phyloP scores from a whole-genome alignment of 2,113 vertebrate genomes.

The Apteryx owenii region DNA sequence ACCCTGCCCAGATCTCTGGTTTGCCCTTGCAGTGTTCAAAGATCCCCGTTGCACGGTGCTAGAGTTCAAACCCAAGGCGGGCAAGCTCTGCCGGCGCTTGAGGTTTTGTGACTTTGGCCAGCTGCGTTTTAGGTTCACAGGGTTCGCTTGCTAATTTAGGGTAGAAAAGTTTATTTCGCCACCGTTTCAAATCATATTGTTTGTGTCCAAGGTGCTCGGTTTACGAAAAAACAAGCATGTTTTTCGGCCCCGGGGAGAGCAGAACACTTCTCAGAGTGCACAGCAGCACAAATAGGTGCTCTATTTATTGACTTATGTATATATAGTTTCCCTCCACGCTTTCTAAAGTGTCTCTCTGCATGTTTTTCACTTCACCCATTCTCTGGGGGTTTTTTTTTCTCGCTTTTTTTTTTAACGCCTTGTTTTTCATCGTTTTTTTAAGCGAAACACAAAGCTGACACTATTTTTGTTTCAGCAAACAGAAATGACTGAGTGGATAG shows the following conservation, averaged over 20 bases:
- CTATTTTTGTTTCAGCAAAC: not conserved
- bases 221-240: not conserved
- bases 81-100: not conserved
- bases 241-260: not conserved
- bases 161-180: not conserved
- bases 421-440: not conserved
- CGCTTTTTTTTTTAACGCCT: no score
- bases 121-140: not conserved
- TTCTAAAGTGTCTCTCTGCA: not conserved
- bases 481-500: not conserved
- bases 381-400: not conserved
- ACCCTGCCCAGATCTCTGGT: not conserved
- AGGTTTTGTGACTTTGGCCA: not conserved
- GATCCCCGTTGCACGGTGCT: not conserved
- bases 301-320: conserved; percentile 10
- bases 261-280: not conserved
- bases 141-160: conserved; percentile 29
- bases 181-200: not conserved
- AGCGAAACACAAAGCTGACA: not conserved
- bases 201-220: not conserved
- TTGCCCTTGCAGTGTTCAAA: not conserved
- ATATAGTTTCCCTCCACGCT: not conserved
- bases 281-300: not conserved
- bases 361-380: not conserved
- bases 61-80: not conserved